Base-by-base conservation (phyloP, 2,797 vertebrate genomes). In the Lates japonicus region DNA sequence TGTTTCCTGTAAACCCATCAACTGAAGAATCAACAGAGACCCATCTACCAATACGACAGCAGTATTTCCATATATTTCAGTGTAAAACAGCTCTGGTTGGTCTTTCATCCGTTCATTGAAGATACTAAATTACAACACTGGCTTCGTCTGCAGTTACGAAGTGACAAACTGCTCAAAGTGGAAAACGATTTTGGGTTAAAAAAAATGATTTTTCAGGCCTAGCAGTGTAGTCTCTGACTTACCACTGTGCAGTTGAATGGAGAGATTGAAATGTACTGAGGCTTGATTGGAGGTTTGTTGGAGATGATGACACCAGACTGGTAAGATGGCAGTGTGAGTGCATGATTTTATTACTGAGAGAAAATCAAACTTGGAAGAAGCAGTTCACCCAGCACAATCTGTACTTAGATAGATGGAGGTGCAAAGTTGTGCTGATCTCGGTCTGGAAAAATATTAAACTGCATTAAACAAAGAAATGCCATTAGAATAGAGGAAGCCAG, bases 281-380 rank as follows among this genome's bases (percentile, higher is more conserved):
- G 67, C 61, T 51, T 76, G 63, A 79, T 74, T 77, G 69, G 49
- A 62, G 49, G 35, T 51, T 76, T 59, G 76, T 74, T 77, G 69
- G 49, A 62, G 49, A 35, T 64, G 65, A 74, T 78, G 61, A 51
- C 44, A 33, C 25, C 33, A n/a, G 49, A 59, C 68, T 48, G 57
- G 33, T 74, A 66, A 77, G 62, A 70, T 33, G 68, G 70, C 60
- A 54, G 68, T 63, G 59, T 29, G 59, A 67, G 71, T 59, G 33
- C 51, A 59, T 59, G 37, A 66, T 74, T 71, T 63, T 80, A 78
- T 83, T 85, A 73, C 55, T 29, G 19, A 76, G 77, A 64, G 77
- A 68, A 76, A 74, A 81, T 83, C 71, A 80, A 65, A 80, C 76
- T 82, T 31, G 57, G 60, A 75, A 74, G 55, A 67, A 41, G 29